Conservation (phyloP, 1,140 invertebrate species). For the Dendrolimus punctatus region DNA sequence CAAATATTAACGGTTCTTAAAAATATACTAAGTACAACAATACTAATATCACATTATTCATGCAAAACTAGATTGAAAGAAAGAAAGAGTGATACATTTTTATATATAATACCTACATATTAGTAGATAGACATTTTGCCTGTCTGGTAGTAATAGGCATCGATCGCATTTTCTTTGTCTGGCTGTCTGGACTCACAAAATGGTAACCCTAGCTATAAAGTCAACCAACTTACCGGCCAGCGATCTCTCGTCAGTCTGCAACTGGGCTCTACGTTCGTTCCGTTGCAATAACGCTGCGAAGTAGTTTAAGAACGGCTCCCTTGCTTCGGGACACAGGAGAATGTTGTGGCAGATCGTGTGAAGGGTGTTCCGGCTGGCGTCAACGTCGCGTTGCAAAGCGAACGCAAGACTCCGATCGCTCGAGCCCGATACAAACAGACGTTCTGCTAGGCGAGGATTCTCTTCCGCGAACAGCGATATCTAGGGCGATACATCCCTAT, state of each 20-base stretch:
- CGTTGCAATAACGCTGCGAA: constrained; percentile 81
- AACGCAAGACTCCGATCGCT: constrained; percentile 70
- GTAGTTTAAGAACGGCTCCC: constrained; percentile 85
- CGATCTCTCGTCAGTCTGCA: constrained; percentile 89
- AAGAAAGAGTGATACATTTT: no score
- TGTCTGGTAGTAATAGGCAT: no score
- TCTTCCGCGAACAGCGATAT: constrained; percentile 94
- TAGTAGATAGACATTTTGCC: no score
- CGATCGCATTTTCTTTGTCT: no score
- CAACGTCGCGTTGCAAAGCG: constrained; percentile 80
- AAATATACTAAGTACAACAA: no score
- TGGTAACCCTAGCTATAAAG: no score
- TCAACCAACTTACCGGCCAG: constrained; percentile 75
- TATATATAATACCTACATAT: no score
- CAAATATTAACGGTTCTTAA: no score
- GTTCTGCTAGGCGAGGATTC: constrained; percentile 83
- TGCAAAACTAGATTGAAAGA: no score
- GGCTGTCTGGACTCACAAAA: no score
- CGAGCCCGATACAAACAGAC: constrained; percentile 50
- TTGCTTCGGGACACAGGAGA: constrained; percentile 82
- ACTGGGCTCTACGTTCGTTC: constrained; percentile 91
- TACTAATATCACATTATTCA: no score
- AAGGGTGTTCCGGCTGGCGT: constrained; percentile 80
- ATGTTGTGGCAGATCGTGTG: constrained; percentile 89
- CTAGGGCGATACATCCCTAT: constrained; percentile 17